Base-by-base conservation (phyloP, 2,113 vertebrate species). In the Raja brachyura region DNA sequence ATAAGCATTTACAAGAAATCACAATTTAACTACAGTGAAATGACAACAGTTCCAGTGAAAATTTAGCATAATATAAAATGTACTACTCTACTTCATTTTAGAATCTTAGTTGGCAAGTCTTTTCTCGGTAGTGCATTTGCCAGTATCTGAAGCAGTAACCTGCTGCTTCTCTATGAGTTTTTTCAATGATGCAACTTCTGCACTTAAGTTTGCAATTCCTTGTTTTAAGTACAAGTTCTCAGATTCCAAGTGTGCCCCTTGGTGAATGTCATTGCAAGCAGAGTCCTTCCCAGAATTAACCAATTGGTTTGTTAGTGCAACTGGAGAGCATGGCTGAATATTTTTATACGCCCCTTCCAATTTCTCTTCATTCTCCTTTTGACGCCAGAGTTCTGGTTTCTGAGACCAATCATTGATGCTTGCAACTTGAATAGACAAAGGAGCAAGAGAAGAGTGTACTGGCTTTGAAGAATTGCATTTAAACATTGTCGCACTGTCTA, bases 341-440 rank as follows among this genome's bases (percentile, higher is more conserved):
- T 95, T 95, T 93, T 96, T 96, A 95, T 95, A 96, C 94, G 94
- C 94, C 28, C 93, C 96, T 93, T 96, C 96, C 93, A 94, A 95
- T 93, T 96, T 96, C 93, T 97, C 96, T 8, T 94, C 94, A 81
- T 96, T 96, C 94, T 97, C 96, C 94, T 96, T 97, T 22, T 95
- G 96, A 88, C 97, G 96, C 98, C 98, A 98, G 90, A 96, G 97
- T 93, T 97, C 97, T 0, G 98, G 94, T 94, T 95, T 96, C n/a
- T 97, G 96, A 92, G 95, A 97, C 98, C 98, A 99, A 94, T 97
- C 97, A 90, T 97, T 98, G 94, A 99, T 97, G 93, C 96, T 97
- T 88, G 95, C 97, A 94, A 98, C 97, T 93, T 99, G 98, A 94
- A 97, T 95, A 0, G 98, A 98, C 95, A 98, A 96, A 78, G 98